A percentile compares a stretch with the other conserved stretches of the same genome.
phyloP scores from a whole-genome alignment of 37 sponge, comb jelly and placozoan species.

The Chondrilla cf. caribensis region DNA sequence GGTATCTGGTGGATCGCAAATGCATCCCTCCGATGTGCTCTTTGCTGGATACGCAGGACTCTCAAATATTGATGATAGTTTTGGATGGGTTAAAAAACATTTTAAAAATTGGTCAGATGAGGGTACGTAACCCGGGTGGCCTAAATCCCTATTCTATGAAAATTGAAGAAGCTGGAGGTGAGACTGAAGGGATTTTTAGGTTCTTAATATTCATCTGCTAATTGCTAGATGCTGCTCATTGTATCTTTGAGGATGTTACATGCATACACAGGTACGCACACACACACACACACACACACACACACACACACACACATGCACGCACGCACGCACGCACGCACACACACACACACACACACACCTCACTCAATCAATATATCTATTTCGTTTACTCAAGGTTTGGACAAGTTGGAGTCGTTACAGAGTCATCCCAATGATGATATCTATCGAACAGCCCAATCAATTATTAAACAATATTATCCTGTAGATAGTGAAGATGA shows the following conservation, averaged over 20 bases:
- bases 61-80: constrained; percentile 65
- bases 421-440: constrained; percentile 76
- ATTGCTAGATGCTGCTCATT: no score
- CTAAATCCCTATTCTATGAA: constrained; percentile 67
- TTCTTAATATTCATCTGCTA: not conserved
- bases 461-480: constrained; percentile 80
- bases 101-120: constrained; percentile 56
- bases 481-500: constrained; percentile 18
- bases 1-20: not conserved
- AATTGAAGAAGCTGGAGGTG: constrained; percentile 80
- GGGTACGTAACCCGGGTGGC: constrained; percentile 23
- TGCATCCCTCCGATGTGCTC: constrained; percentile 31
- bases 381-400: no score
- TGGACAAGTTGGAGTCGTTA: constrained; percentile 75
- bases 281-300: no score
- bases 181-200: not conserved
- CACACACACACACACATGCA: no score
- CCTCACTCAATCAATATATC: no score
- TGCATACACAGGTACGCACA: no score
- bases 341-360: no score
- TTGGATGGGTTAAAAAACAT: constrained; percentile 81
- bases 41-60: constrained; percentile 16
- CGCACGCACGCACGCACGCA: no score
- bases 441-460: constrained; percentile 72
- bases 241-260: no score